Evolutionary conservation across 2,888 invertebrate species (phyloP).

Genomic region (Choreutis nemorana): DNA sequence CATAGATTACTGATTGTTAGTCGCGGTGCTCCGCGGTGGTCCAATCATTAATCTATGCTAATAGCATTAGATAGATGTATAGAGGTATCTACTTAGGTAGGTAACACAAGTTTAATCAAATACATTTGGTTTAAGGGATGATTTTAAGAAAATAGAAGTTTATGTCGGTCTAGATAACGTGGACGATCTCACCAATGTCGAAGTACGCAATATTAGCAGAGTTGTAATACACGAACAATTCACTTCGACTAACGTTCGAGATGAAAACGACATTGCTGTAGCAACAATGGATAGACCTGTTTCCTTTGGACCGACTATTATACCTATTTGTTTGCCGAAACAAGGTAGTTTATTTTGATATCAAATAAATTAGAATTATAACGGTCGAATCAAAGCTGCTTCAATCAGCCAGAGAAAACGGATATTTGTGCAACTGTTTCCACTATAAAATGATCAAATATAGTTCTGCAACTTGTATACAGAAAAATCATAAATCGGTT

Average conservation of each 20-base stretch:
- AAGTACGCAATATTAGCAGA: slow-evolving; percentile 31
- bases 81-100: too few relatives aligned
- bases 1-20: neutral
- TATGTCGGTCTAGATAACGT: slow-evolving; percentile 56
- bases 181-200: slow-evolving; percentile 31
- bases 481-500: too few relatives aligned
- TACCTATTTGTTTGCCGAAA: slow-evolving; percentile 63
- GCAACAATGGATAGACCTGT: slow-evolving; percentile 50
- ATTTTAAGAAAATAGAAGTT: slow-evolving; percentile 33
- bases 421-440: too few relatives aligned
- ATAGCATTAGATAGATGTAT: too few relatives aligned
- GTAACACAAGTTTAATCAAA: too few relatives aligned
- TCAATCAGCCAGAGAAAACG: too few relatives aligned
- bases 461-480: too few relatives aligned
- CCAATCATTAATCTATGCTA: too few relatives aligned
- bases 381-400: too few relatives aligned
- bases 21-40: too few relatives aligned
- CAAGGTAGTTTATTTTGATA: slow-evolving; percentile 27
- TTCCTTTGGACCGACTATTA: slow-evolving; percentile 38
- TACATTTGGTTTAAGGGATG: slow-evolving; percentile 30
- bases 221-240: slow-evolving; percentile 57
- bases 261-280: slow-evolving; percentile 67
- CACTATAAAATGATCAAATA: too few relatives aligned
- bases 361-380: too few relatives aligned
- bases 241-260: slow-evolving; percentile 53